Conservation (phyloP, 2,888 invertebrate genomes). For the Anthoptus insignis region DNA sequence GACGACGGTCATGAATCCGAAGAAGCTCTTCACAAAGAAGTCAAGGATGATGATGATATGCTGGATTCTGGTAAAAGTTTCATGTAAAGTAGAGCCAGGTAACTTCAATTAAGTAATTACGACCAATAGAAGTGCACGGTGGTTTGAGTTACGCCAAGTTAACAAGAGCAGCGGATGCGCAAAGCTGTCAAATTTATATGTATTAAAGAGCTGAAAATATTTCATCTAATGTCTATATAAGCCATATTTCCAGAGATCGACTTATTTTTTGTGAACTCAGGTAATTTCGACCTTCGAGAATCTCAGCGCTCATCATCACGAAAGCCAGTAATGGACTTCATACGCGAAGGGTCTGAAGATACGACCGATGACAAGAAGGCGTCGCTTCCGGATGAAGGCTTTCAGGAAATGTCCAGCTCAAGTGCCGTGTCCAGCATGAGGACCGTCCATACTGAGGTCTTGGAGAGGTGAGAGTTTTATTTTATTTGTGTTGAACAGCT, state of each 20-base stretch:
- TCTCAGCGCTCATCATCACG: constrained; percentile 62
- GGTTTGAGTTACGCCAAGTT: too few species aligned
- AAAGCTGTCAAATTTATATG: too few species aligned
- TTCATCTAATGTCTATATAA: too few species aligned
- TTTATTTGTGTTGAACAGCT: too few species aligned
- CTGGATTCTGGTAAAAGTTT: constrained; percentile 70
- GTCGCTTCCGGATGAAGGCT: constrained; percentile 77
- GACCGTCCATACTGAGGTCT: constrained; percentile 63
- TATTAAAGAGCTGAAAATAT: too few species aligned
- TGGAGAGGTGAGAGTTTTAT: constrained; percentile 64
- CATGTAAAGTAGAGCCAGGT: too few species aligned
- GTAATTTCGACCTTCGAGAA: constrained; percentile 76
- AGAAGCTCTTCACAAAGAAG: constrained; percentile 54
- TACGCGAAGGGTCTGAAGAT: constrained; percentile 64
- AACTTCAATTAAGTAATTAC: too few species aligned
- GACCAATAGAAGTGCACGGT: too few species aligned
- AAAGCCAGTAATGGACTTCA: constrained; percentile 67
- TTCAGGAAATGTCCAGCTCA: constrained; percentile 76
- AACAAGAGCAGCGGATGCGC: too few species aligned
- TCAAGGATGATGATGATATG: constrained; percentile 74
- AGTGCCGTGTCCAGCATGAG: constrained; percentile 69
- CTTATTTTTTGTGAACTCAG: constrained; percentile 49
- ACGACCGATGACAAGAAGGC: constrained; percentile 56
- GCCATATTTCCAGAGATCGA: too few species aligned
- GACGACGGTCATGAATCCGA: constrained; percentile 40